Percentiles rank a stretch among this genome's conserved stretches.
Evolutionary conservation across 2,888 invertebrate genomes (phyloP).

Genomic region (Phortica magna): DNA sequence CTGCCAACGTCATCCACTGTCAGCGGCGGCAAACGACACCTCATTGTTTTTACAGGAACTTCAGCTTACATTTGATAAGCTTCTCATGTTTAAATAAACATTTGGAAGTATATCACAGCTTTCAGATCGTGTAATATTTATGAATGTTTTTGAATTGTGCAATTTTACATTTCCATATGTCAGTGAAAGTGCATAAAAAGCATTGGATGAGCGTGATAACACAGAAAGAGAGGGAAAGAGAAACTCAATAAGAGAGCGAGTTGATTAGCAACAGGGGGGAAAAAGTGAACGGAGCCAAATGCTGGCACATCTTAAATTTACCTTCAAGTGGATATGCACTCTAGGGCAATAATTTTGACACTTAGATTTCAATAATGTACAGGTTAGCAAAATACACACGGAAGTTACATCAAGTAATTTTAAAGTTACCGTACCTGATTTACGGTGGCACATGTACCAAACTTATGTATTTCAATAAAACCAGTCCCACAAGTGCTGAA

Average conservation of each 20-base stretch:
- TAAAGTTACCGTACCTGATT: background rate
- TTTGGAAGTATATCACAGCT: too few relatives aligned
- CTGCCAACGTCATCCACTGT: conserved; percentile 75
- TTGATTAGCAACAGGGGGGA: background rate
- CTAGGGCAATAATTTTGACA: too few relatives aligned
- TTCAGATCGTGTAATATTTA: background rate
- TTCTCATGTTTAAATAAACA: too few relatives aligned
- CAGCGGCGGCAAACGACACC: background rate
- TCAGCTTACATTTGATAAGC: too few relatives aligned
- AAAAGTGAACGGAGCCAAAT: conserved; percentile 6
- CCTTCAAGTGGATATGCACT: too few relatives aligned
- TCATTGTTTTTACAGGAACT: background rate
- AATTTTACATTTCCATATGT: conserved; percentile 20
- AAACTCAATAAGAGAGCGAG: background rate
- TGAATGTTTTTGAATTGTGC: conserved; percentile 4
- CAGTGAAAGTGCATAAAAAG: conserved; percentile 27
- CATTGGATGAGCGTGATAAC: conserved; percentile 20
- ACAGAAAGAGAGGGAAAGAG: background rate
- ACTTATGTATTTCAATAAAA: conserved; percentile 46
- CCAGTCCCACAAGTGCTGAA: conserved; percentile 39
- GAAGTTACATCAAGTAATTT: background rate
- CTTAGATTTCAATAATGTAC: too few relatives aligned
- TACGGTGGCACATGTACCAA: background rate
- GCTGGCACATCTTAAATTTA: too few relatives aligned
- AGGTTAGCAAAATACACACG: background rate